These are phyloP conservation scores for Charina bottae DNA, from an alignment of 2,113 vertebrate genomes.

Conservation along the genomic window DNA sequence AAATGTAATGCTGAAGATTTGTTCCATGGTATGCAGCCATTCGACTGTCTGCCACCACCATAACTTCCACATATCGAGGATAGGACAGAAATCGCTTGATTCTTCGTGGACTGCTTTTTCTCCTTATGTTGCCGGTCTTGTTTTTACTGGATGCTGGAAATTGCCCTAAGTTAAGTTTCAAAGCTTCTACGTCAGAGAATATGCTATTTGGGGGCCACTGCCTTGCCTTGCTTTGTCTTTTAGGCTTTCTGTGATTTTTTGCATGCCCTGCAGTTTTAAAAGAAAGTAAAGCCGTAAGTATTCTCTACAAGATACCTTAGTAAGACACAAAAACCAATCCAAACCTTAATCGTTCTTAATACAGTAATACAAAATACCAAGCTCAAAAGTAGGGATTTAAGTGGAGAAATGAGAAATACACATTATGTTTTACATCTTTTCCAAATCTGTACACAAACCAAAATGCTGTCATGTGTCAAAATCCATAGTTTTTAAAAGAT, in stretches of 20 bases:
- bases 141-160: slow-evolving; percentile 68
- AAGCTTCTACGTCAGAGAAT: slow-evolving; percentile 75
- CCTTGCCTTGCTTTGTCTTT: slow-evolving; percentile 66
- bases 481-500: background rate
- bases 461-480: background rate
- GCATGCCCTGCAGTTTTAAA: slow-evolving; percentile 78
- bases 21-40: slow-evolving; percentile 94
- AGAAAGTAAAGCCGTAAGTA: slow-evolving; percentile 4
- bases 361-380: background rate
- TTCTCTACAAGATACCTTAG: background rate
- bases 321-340: background rate
- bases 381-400: background rate
- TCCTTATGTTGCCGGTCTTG: slow-evolving; percentile 71
- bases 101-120: slow-evolving; percentile 83
- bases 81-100: slow-evolving; percentile 95
- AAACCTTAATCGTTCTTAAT: background rate
- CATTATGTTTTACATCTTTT: background rate
- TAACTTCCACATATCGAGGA: slow-evolving; percentile 97
- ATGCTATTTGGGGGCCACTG: slow-evolving; percentile 60
- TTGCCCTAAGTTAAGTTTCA: slow-evolving; percentile 74
- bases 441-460: background rate
- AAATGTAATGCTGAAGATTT: slow-evolving; percentile 95
- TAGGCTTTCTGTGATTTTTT: slow-evolving; percentile 78
- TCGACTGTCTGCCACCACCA: slow-evolving; percentile 96
- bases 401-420: background rate